Evolutionary conservation across 2,113 vertebrate species (phyloP), one percentile per base, ranked within the genome.

Genomic region (Phalacrocorax aristotelis): DNA sequence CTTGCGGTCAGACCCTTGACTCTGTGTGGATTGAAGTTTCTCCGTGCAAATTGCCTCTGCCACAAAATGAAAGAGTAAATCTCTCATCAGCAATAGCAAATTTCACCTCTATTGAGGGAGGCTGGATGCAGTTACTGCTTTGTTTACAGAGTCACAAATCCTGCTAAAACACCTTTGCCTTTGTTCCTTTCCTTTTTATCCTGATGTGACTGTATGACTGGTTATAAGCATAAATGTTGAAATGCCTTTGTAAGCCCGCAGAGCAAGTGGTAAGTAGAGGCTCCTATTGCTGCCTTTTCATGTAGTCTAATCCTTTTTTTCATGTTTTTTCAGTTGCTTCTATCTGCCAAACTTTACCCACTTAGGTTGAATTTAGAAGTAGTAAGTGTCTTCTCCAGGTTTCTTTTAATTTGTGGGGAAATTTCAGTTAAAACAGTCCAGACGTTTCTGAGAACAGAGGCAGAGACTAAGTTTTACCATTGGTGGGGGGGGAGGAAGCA

Each of bases 321-420:
- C 19, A 22, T 3, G 70, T 85, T 25, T 71, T 86, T 86, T 65
- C 15, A 34, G 11, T 91, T 83, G 15, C 25, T 93, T 81, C 44
- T 58, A 5, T 84, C 80, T 96, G 82, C 74, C 71, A 83, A 57
- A 82, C 23, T 48, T 94, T 38, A 84, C 69, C 60, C 23, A 58
- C 60, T 92, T 32, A 64, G 30, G 69, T 69, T 91, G 83, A 68
- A 88, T 93, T 94, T 87, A 85, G 84, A 87, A 85, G 27, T 90
- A 85, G 46, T 60, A 77, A 82, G n/a, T 60, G 18, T 84, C 54
- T 85, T 91, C 42, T 91, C 21, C 30, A 49, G 22, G 1, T 29
- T 84, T 83, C 12, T 84, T 72, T 83, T 83, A 12, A 83, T 93
- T 81, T 72, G 10, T 65, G 54, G 19, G 9, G 32, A 83, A 74